These are phyloP conservation scores for Acanthochromis polyacanthus DNA, from an alignment of 2,113 vertebrate genomes.

Conservation along the genomic window DNA sequence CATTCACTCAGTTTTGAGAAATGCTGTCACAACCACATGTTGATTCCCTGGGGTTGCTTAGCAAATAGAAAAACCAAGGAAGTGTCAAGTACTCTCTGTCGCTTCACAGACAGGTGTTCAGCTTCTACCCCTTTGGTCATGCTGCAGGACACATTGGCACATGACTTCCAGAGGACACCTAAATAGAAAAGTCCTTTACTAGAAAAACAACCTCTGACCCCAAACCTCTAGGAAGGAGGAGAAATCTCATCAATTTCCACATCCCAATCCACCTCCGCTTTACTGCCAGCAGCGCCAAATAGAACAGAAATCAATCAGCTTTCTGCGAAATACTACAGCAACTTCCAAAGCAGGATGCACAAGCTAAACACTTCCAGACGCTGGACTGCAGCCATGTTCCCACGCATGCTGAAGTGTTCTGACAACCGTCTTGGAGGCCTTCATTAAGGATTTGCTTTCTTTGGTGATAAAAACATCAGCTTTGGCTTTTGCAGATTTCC, in stretches of 20 bases:
- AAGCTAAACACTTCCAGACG: slow-evolving; percentile 93
- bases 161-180: slow-evolving; percentile 49
- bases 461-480: slow-evolving; percentile 71
- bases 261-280: slow-evolving; percentile 17
- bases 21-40: slow-evolving; percentile 57
- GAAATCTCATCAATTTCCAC: slow-evolving; percentile 30
- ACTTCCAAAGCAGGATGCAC: slow-evolving; percentile 62
- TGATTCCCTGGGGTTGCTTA: slow-evolving; percentile 33
- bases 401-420: slow-evolving; percentile 92
- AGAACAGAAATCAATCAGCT: slow-evolving; percentile 88
- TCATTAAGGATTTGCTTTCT: slow-evolving; percentile 81
- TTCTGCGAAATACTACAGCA: slow-evolving; percentile 85
- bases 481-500: slow-evolving; percentile 77
- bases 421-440: slow-evolving; percentile 88
- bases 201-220: slow-evolving; percentile 42
- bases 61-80: slow-evolving; percentile 34
- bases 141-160: slow-evolving; percentile 31
- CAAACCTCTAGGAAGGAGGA: slow-evolving; percentile 21
- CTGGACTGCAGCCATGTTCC: slow-evolving; percentile 91
- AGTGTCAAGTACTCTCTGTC: slow-evolving; percentile 37
- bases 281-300: slow-evolving; percentile 67
- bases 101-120: slow-evolving; percentile 60
- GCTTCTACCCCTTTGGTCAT: slow-evolving; percentile 28
- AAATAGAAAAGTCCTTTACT: slow-evolving; percentile 21
- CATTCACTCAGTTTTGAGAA: slow-evolving; percentile 54